Evolutionary conservation across 1,140 invertebrate genomes (phyloP), one percentile per base, ranked within the genome.

Genomic region (Heliconius melpomene): DNA sequence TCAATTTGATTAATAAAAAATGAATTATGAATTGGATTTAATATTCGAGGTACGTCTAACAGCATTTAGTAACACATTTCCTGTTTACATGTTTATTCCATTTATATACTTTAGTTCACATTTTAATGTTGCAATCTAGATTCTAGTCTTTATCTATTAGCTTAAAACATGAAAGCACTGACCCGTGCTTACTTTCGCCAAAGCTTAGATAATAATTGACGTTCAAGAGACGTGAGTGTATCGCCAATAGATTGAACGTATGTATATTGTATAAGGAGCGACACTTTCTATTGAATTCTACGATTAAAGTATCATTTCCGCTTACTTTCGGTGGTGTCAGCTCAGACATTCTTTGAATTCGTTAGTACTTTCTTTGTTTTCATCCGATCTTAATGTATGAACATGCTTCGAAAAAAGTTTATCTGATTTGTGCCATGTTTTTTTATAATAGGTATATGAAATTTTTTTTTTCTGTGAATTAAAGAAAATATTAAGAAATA

Each of bases 261-360:
- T 46, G 13, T 5, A 46, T 26, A 66, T 72, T 70, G 54, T 81
- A 83, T 78, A 86, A 83, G 82, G 80, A 84, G 79, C 38, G 60
- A 75, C 20, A 82, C 86, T 86, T 86, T 87, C 85, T 87, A 87
- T 79, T 83, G 71, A 82, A 83, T 80, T 86, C 77, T 78, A 77
- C 74, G 74, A 32, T 50, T 71, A 72, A 50, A 77, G 77, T 70
- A 81, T 81, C 75, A 79, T 75, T 78, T 80, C 79, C 74, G 74
- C 60, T 80, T 81, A 50, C 40, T 78, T 72, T 79, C 50, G 26
- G 79, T 38, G 46, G 20, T 46, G 70, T 66, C 60, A 13, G 40
- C 46, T 52, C 29, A 54, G 26, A 71, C 70, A 60, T 29, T 75
- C 66, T 71, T 36, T 72, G 71, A 32, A 72, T 72, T 72, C 71